Evolutionary conservation across 2,888 invertebrate species (phyloP), one percentile per base, ranked within the genome.

Genomic region (Argyresthia goedartella): DNA sequence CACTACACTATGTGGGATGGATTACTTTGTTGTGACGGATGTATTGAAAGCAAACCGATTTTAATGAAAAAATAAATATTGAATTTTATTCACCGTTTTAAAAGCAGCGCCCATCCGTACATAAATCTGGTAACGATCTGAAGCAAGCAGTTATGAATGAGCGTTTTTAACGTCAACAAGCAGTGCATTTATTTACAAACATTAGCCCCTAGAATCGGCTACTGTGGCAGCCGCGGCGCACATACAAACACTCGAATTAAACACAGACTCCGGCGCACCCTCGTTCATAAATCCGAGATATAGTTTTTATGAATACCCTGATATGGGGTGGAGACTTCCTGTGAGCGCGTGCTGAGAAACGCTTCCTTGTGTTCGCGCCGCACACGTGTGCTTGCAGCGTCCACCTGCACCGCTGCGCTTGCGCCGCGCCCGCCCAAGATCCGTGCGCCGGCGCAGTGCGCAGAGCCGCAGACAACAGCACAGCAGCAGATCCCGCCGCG

Each of bases 181-280:
- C 66, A 65, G 63, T 64, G 61, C 65, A 70, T 70, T 73, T 84
- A 81, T 85, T 85, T 84, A 85, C 84, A 80, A 85, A 85, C 84
- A 84, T 67, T 63, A 66, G 67, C 72, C 77, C 73, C 70, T 73
- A 68, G 71, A 67, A 25, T 25, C 25, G 6, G 25, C 25, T 25
- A 25, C 25, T 4, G 25, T 4, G 25, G 25, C 25, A 41, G 15
- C 15, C 25, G 49, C 43, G 52, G 61, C 62, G 56, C 60, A 57
- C 57, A 60, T 65, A 60, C 64, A 63, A 67, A 68, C 68, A 73
- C 71, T 74, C 68, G 69, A 76, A 74, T 76, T 77, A 76, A 76
- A 48, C 48, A 11, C 47, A 46, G 46, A 33, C 46, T 46, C 48
- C 48, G 13, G 35, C 45, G 13, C 42, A 8, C 11, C 34, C 25